These are phyloP conservation scores for Peromyscus maniculatus DNA, from an alignment of 2,113 vertebrate species.

Conservation along the genomic window DNA sequence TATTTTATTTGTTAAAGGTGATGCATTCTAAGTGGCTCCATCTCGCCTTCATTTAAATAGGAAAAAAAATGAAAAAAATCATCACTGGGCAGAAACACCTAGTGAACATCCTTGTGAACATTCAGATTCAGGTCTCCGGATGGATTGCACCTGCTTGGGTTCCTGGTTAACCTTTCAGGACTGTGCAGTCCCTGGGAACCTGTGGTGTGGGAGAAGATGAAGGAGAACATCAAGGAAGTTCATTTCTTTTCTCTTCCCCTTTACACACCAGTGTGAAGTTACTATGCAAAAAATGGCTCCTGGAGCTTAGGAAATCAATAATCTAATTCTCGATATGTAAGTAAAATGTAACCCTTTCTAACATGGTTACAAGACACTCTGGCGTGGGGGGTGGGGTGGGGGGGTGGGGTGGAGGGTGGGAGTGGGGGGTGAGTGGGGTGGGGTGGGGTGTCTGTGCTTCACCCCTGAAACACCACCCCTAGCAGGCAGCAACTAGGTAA, in stretches of 20 bases:
- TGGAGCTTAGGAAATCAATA: conserved; percentile 52
- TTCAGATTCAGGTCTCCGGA: conserved; percentile 28
- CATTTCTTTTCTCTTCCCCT: conserved; percentile 56
- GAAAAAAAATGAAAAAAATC: conserved; percentile 57
- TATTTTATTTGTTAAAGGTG: conserved; percentile 71
- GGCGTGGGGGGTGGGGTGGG: no score
- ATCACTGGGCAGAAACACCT: conserved; percentile 27
- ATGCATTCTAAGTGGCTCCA: conserved; percentile 52
- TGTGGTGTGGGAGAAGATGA: not conserved
- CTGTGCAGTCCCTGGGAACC: not conserved
- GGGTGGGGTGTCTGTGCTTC: no score
- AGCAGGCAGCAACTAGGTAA: no score
- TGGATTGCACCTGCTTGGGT: not conserved
- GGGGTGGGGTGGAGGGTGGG: no score
- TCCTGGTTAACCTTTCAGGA: conserved; percentile 17
- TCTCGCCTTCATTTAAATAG: conserved; percentile 66
- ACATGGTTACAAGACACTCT: not conserved
- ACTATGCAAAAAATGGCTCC: conserved; percentile 33
- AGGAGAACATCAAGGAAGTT: conserved; percentile 28
- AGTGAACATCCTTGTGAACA: not conserved
- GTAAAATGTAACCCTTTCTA: conserved; percentile 31
- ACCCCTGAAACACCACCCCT: no score
- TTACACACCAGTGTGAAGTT: conserved; percentile 33
- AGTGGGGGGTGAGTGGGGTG: no score
- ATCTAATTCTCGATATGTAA: conserved; percentile 42